These are phyloP conservation scores for Lepus oiostolus DNA, from an alignment of 2,797 vertebrate genomes.

Conservation along the genomic window DNA sequence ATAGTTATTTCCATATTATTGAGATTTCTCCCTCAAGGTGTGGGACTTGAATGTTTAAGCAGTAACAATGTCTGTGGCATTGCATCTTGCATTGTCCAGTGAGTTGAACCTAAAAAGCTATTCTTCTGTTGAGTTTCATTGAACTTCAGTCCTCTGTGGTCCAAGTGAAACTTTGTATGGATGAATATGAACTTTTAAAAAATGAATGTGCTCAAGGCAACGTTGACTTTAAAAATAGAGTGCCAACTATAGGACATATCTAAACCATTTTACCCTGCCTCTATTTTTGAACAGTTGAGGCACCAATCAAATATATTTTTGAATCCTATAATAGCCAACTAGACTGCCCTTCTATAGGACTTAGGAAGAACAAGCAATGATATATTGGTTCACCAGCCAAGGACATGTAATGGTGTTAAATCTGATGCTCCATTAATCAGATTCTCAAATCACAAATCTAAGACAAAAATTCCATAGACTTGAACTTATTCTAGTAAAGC, in stretches of 20 bases:
- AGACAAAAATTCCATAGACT: neutral
- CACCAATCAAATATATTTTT: neutral
- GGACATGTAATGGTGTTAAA: neutral
- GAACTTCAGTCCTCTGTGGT: slow-evolving; percentile 25
- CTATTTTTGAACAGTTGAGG: neutral
- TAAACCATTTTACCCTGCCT: neutral
- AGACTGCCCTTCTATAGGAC: neutral
- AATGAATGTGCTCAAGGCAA: slow-evolving; percentile 8
- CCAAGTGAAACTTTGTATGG: neutral
- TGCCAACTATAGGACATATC: neutral
- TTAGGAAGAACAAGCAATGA: neutral
- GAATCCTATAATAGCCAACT: slow-evolving; percentile 29
- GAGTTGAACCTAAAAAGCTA: neutral
- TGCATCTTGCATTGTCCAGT: neutral
- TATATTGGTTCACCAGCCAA: neutral
- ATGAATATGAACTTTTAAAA: slow-evolving; percentile 51
- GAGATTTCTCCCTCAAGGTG: neutral
- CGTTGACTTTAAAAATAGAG: neutral
- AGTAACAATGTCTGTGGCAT: neutral
- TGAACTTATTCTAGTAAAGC: neutral
- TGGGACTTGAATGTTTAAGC: slow-evolving; percentile 39
- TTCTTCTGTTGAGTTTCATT: slow-evolving; percentile 57
- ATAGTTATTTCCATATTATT: slow-evolving; percentile 46
- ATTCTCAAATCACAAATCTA: slow-evolving; percentile 40
- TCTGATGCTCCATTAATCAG: neutral